A percentile compares a stretch with the other conserved stretches of the same genome.
Conservation (phyloP, 2,113 vertebrate genomes). For the Pseudopipra pipra region DNA sequence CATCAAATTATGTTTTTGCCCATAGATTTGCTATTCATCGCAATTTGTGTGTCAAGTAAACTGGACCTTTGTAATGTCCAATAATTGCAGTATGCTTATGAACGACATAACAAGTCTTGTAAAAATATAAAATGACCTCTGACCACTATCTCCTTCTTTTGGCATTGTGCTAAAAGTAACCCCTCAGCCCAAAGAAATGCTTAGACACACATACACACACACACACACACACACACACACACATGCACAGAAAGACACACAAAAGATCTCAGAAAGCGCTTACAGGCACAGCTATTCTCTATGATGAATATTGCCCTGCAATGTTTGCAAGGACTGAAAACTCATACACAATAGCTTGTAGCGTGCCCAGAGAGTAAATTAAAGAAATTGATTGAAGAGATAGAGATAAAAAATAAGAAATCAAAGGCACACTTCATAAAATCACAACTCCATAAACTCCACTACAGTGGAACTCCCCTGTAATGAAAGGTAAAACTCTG, state of each 20-base stretch:
- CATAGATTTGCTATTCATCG: neutral
- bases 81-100: neutral
- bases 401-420: neutral
- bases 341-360: neutral
- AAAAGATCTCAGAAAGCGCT: neutral
- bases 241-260: neutral
- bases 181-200: neutral
- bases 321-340: neutral
- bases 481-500: constrained; percentile 47
- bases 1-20: neutral
- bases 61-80: neutral
- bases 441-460: constrained; percentile 51
- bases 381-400: constrained; percentile 13
- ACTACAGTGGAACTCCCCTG: constrained; percentile 3
- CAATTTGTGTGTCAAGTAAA: neutral
- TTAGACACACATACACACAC: neutral
- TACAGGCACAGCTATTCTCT: neutral
- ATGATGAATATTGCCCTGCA: neutral
- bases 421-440: constrained; percentile 39
- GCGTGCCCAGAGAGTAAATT: constrained; percentile 12
- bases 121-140: neutral
- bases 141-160: neutral
- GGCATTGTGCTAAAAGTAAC: neutral
- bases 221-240: neutral
- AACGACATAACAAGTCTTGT: neutral